A percentile compares a stretch with the other conserved stretches of the same genome.
These are phyloP conservation scores for Magallana angulata DNA, from an alignment of 1,140 invertebrate species.

Conservation along the genomic window DNA sequence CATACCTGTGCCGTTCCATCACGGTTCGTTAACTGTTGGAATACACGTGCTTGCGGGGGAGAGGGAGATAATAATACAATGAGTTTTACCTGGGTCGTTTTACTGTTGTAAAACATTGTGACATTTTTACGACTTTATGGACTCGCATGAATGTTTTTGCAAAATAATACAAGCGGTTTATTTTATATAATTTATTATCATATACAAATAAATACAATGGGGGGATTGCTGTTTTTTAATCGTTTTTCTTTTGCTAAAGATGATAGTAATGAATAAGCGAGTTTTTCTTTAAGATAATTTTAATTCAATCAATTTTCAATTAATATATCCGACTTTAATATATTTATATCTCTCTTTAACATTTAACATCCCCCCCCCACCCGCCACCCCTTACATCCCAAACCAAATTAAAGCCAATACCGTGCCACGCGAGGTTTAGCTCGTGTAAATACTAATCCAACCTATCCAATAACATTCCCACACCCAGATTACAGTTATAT, in stretches of 20 bases:
- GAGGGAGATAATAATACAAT: not conserved
- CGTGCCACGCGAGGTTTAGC: not conserved
- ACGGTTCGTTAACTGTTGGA: not conserved
- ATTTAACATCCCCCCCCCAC: not conserved
- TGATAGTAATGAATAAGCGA: no score
- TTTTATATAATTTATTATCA: no score
- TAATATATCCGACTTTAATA: not conserved
- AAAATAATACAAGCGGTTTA: no score
- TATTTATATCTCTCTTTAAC: not conserved
- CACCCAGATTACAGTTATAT: not conserved
- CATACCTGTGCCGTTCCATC: constrained; percentile 4
- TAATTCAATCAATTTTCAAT: not conserved
- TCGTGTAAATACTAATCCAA: not conserved
- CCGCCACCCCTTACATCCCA: no score
- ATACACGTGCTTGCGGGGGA: constrained; percentile 33
- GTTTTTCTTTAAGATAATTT: not conserved
- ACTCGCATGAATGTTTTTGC: no score
- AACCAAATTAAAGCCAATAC: not conserved
- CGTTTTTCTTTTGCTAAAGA: no score
- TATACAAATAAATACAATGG: no score
- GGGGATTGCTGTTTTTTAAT: no score
- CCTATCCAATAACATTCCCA: not conserved
- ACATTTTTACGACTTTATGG: not conserved
- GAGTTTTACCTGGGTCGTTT: not conserved
- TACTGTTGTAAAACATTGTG: not conserved